These are phyloP conservation scores for Glaucomys volans DNA, from an alignment of 2,113 vertebrate genomes.

Conservation along the genomic window DNA sequence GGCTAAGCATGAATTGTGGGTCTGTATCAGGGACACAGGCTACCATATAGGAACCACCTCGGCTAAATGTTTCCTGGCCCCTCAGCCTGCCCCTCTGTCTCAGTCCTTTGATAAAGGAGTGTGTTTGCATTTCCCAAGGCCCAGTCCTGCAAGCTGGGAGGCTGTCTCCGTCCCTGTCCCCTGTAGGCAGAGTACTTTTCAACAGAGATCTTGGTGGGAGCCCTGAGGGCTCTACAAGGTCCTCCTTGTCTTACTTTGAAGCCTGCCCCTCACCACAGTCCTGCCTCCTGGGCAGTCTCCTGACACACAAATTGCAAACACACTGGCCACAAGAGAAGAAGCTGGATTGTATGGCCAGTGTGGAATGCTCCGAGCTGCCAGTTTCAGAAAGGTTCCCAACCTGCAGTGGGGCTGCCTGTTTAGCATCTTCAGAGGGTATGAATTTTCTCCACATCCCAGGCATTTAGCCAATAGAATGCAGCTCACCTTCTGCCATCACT, in stretches of 20 bases:
- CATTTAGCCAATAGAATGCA: background rate
- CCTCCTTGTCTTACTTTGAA: background rate
- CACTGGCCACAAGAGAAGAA: background rate
- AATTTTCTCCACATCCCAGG: background rate
- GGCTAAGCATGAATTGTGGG: background rate
- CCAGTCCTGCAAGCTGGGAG: background rate
- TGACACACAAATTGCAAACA: background rate
- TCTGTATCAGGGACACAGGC: accelerated
- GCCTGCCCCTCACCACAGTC: background rate
- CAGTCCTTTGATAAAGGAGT: background rate
- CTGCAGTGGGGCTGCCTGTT: background rate
- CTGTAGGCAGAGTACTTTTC: background rate
- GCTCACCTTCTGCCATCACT: background rate
- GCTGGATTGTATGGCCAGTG: accelerated
- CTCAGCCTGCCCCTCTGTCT: background rate
- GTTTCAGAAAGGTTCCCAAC: background rate
- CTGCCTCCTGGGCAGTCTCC: background rate
- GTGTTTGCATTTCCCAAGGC: background rate
- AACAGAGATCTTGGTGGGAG: background rate
- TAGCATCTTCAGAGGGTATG: background rate
- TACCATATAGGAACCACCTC: background rate
- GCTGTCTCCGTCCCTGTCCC: background rate
- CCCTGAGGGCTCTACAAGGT: accelerated
- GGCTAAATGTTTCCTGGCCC: background rate
- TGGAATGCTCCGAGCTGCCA: background rate